Evolutionary conservation across 2,113 vertebrate species (phyloP).

Genomic region (Xiphophorus hellerii): DNA sequence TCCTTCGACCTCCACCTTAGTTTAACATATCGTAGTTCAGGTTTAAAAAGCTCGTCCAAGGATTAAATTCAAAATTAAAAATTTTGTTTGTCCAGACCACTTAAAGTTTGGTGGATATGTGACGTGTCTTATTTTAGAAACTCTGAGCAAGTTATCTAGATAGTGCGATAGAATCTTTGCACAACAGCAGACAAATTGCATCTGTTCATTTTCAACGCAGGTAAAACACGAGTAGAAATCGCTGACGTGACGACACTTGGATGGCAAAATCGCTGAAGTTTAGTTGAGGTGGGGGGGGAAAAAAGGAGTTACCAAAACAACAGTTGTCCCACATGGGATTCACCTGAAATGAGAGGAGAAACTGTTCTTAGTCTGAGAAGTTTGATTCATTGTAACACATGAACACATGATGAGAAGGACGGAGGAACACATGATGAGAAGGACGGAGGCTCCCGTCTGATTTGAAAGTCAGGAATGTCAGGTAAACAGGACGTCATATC

Average conservation of each 20-base stretch:
- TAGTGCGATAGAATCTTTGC: background rate
- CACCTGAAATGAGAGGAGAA: conserved; percentile 58
- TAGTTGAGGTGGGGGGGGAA: conserved; percentile 6
- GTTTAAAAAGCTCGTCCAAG: background rate
- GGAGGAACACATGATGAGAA: conserved; percentile 5
- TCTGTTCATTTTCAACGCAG: conserved; percentile 20
- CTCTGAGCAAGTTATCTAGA: conserved; percentile 5
- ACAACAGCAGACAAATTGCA: conserved; percentile 22
- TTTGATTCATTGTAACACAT: background rate
- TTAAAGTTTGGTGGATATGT: background rate
- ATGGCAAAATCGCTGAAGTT: conserved; percentile 16
- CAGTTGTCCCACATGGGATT: conserved; percentile 32
- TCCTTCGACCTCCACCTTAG: background rate
- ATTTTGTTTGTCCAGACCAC: background rate
- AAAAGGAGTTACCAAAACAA: conserved; percentile 16
- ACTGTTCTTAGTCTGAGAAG: conserved; percentile 14
- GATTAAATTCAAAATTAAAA: background rate
- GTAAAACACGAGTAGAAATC: conserved; percentile 26
- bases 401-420: conserved; percentile 11
- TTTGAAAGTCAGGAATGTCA: conserved; percentile 53
- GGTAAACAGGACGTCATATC: conserved; percentile 67
- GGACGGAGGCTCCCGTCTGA: conserved; percentile 25
- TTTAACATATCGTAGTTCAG: background rate
- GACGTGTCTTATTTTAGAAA: background rate
- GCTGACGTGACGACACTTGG: conserved; percentile 30